Percentiles rank a stretch among this genome's conserved stretches.
phyloP scores from a whole-genome alignment of 2,113 vertebrate species.

The Catharus fuscescens region DNA sequence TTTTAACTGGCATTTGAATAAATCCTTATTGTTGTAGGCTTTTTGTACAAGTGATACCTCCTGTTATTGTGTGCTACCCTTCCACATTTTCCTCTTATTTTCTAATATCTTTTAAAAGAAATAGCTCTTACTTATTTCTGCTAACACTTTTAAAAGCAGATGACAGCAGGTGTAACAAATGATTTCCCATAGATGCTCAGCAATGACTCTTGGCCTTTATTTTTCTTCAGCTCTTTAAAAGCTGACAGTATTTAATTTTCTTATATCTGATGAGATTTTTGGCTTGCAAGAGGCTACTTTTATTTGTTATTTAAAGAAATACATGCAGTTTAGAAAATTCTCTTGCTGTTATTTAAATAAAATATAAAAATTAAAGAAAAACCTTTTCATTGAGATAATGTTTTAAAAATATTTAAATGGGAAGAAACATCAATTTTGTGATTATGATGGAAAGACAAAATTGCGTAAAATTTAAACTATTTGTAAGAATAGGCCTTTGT shows the following conservation, averaged over 20 bases:
- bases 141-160: not conserved
- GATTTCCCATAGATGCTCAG: not conserved
- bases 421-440: not conserved
- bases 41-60: not conserved
- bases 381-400: not conserved
- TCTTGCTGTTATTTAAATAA: not conserved
- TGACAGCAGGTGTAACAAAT: not conserved
- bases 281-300: not conserved
- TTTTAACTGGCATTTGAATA: slow-evolving; percentile 45
- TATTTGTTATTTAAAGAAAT: not conserved
- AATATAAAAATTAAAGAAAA: not conserved
- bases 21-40: not conserved
- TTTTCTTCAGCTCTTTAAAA: not conserved
- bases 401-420: not conserved
- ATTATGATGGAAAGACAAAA: not conserved
- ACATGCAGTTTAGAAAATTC: not conserved
- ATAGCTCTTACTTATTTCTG: not conserved
- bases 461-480: not conserved
- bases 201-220: not conserved
- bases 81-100: not conserved
- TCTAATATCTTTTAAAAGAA: not conserved
- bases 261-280: not conserved
- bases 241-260: not conserved
- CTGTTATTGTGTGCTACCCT: not conserved
- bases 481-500: not conserved